Evolutionary conservation across 2,888 invertebrate genomes (phyloP), one percentile per base, ranked within the genome.

Genomic region (Limnephilus auricula): DNA sequence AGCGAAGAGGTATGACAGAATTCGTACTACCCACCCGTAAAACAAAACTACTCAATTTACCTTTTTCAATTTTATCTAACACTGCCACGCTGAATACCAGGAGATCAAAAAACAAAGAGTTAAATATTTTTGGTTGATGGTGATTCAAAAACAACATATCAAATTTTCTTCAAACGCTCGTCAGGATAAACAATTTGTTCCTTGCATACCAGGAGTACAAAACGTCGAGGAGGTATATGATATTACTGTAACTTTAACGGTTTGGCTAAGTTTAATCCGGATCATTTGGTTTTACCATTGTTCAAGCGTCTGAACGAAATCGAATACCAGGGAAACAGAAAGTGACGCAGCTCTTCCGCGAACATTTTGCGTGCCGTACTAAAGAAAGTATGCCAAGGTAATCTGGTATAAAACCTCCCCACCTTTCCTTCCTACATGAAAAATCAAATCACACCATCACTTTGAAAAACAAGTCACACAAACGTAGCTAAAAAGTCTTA

Each of bases 331-430:
- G 89, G 82, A 13, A 79, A 40, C 89, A 89, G 79, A 89, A 89
- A 40, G 13, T n/a, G 30, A 45, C 82, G 89, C 80, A 31, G 89
- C 80, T 89, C 80, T 89, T 89, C 80, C 89, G 89, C 89, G 82
- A 89, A 79, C 45, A 89, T 45, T 89, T 89, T 79, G 89, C 89
- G 89, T 30, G 30, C 80, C 31, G 89, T 82, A 79, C 88, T 90
- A 89, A 92, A 92, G 92, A 92, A 92, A 92, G 92, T 92, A 90
- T 92, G 92, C 92, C 92, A 92, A 92, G 92, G 92, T 90, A 92
- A 91, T 92, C 92, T 83, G 92, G 92, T 92, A 90, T 90, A 82
- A 89, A 86, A 91, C 89, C 83, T 90, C 90, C 92, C 91, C 90
- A 89, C 92, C 91, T 92, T 92, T 92, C 91, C 92, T 92, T 92